Conservation (phyloP, 2,113 vertebrate genomes). For the Rhagologus leucostigma region DNA sequence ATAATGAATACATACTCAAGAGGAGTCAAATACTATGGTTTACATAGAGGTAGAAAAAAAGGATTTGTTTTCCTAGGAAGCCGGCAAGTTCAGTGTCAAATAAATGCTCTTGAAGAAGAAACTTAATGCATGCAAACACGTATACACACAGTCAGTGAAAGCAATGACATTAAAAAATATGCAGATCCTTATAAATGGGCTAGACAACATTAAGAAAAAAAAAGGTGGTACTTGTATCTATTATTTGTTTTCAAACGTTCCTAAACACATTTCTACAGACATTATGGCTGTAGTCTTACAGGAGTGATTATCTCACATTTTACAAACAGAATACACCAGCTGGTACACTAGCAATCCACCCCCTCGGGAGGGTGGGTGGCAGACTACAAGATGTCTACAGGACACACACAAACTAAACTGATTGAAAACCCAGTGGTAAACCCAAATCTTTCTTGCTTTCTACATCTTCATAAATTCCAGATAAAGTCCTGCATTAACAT, state of each 20-base stretch:
- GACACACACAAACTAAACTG: constrained; percentile 12
- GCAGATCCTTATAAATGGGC: neutral
- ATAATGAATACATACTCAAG: neutral
- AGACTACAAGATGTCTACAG: constrained; percentile 43
- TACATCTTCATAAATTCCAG: neutral
- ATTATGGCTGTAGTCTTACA: neutral
- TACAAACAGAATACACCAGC: constrained; percentile 51
- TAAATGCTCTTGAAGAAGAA: neutral
- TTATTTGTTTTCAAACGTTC: neutral
- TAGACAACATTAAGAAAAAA: neutral
- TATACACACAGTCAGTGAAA: neutral
- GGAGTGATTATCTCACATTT: constrained; percentile 39
- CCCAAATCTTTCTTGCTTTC: neutral
- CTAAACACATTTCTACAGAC: constrained; percentile 2
- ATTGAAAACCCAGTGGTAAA: neutral
- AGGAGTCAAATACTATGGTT: neutral
- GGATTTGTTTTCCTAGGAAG: neutral
- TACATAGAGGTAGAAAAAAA: neutral
- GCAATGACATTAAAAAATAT: neutral
- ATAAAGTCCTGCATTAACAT: neutral
- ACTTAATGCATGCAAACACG: neutral
- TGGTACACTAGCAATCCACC: constrained; percentile 37
- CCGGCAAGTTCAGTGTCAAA: neutral
- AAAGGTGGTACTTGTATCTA: neutral
- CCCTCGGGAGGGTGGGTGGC: neutral